phyloP scores from a whole-genome alignment of 2,113 vertebrate genomes.

The Brachyhypopomus gauderio region DNA sequence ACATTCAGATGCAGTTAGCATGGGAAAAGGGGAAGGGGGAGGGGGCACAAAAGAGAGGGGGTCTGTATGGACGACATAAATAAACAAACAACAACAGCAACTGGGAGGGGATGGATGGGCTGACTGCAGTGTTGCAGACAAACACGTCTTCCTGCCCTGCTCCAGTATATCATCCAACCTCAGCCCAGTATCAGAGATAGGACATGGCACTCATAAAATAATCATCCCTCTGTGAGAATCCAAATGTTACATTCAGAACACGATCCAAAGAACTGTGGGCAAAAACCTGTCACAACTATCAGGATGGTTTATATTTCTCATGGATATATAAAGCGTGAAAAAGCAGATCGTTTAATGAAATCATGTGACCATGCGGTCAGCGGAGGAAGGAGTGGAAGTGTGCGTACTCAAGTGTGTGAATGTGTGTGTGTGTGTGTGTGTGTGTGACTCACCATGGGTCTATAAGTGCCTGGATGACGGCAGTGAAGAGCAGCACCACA shows the following conservation, averaged over 20 bases:
- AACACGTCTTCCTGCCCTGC: background rate
- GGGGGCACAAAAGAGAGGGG: background rate
- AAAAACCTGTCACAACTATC: background rate
- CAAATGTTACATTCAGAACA: background rate
- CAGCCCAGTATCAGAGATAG: background rate
- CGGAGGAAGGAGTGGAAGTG: slow-evolving; percentile 9
- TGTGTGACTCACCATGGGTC: slow-evolving; percentile 82
- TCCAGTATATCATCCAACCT: background rate
- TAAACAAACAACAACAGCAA: too few species aligned
- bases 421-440: slow-evolving; percentile 3
- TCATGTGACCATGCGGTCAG: slow-evolving; percentile 7
- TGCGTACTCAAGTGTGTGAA: background rate
- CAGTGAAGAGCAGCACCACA: slow-evolving; percentile 86
- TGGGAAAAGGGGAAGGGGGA: background rate
- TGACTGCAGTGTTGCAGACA: background rate
- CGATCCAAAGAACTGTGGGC: background rate
- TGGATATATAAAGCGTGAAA: background rate
- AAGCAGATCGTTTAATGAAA: background rate
- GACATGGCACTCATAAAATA: background rate
- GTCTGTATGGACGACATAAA: too few species aligned
- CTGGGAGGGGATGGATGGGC: background rate
- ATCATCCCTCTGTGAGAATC: background rate
- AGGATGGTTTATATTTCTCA: background rate
- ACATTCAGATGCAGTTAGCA: background rate
- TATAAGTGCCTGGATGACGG: slow-evolving; percentile 83